Conservation (phyloP, 2,888 invertebrate genomes). For the Troides aeacus region DNA sequence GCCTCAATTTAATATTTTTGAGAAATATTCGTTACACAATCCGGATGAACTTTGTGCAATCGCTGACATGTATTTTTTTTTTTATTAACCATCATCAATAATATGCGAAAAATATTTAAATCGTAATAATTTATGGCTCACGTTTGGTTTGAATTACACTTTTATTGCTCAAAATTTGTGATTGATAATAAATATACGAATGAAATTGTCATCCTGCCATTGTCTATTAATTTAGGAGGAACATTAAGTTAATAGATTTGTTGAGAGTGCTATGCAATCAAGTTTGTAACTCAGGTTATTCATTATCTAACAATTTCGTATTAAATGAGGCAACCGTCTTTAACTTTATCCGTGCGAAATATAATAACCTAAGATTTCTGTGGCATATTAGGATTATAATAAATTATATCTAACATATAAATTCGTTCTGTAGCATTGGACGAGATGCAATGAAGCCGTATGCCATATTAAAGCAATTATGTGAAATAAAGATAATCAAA, state of each 20-base stretch:
- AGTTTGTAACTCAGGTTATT: neutral
- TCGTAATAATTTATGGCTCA: slow-evolving; percentile 4
- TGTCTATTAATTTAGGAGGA: neutral
- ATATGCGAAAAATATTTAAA: slow-evolving; percentile 14
- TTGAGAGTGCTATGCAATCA: neutral
- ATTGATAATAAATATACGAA: slow-evolving; percentile 14
- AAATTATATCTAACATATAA: too few species aligned
- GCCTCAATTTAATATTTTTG: too few species aligned
- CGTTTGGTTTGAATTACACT: neutral
- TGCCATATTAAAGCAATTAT: too few species aligned
- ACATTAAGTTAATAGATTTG: neutral
- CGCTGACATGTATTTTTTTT: too few species aligned
- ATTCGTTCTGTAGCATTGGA: too few species aligned
- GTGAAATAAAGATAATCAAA: too few species aligned
- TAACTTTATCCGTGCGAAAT: too few species aligned
- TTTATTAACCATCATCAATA: neutral
- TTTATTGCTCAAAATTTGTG: slow-evolving; percentile 6
- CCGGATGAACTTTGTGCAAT: too few species aligned
- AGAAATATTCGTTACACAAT: too few species aligned
- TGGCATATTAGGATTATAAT: too few species aligned
- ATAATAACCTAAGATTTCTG: too few species aligned
- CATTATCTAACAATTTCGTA: neutral
- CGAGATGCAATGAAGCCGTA: too few species aligned
- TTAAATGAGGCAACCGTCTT: neutral
- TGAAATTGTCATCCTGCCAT: neutral